Base-by-base conservation (phyloP, 2,113 vertebrate genomes). In the Desmodus rotundus region DNA sequence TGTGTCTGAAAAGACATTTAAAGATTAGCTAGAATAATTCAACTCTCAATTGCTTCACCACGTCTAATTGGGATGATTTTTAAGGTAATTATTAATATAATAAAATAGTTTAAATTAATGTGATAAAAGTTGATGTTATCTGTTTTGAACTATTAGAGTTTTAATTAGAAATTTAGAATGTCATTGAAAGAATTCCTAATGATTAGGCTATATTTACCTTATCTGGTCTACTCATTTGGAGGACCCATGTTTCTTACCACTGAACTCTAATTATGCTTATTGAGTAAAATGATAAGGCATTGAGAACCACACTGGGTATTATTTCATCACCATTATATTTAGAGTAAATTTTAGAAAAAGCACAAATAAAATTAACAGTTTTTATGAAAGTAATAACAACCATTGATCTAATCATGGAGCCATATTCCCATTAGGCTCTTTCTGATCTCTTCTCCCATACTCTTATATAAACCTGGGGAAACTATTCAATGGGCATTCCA, bases 71-170 rank as follows among this genome's bases (percentile, higher is more conserved):
- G 9, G 83, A 73, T 91, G 36, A 41, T 97, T 96, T 96, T 85
- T 81, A 94, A 97, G 91, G 36, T 83, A 94, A 95, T 96, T 95
- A 74, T 56, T 47, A 61, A 38, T 24, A 88, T 88, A 89, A 91
- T 74, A 17, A 15, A 70, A 89, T 77, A n/a, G 74, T 81, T 43
- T 56, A 56, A 74, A 78, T 28, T 6, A 70, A 80, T 63, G 43
- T 41, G 26, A 72, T 54, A 88, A 87, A 61, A 82, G 10, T 33
- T 61, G 41, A 9, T n/a, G 38, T 33, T 20, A 4, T 56, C 15
- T 76, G 10, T 74, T 41, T 77, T 74, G 65, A 83, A 76, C 41
- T 26, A 7, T 47, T 36, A n/a, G 28, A 68, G 43, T 36, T 94
- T 78, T 36, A n/a, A 43, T 52, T 38, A 31, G 43, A 45, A 67